Conservation (phyloP, 2,797 vertebrate species). For the Halcyon badia region DNA sequence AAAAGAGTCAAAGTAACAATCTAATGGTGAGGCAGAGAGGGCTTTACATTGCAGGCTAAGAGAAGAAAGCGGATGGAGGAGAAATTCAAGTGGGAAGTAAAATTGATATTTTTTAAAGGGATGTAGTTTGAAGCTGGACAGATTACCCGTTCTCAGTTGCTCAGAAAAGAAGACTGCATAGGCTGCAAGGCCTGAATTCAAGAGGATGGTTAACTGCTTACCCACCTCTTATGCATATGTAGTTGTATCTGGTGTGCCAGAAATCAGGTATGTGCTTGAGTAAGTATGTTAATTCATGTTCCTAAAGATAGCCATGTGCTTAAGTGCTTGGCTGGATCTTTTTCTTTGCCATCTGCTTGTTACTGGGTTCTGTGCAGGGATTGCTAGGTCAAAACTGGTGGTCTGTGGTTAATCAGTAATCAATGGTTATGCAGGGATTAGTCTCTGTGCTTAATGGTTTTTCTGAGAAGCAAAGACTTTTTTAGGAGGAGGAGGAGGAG, state of each 20-base stretch:
- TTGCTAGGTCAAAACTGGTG: constrained; percentile 33
- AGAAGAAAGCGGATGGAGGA: neutral
- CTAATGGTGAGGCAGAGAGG: neutral
- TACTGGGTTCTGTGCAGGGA: constrained; percentile 7
- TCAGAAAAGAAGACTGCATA: neutral
- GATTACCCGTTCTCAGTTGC: neutral
- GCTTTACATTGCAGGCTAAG: neutral
- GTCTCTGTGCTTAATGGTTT: constrained; percentile 13
- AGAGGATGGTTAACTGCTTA: neutral
- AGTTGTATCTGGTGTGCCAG: neutral
- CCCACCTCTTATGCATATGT: neutral
- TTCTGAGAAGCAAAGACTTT: neutral
- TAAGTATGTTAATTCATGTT: constrained; percentile 52
- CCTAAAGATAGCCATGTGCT: constrained; percentile 56
- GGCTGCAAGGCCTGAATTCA: neutral
- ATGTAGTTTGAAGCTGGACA: neutral
- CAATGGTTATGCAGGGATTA: neutral
- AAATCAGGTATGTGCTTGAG: neutral
- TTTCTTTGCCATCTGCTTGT: constrained; percentile 50
- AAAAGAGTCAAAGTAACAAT: neutral
- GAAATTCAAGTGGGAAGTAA: neutral
- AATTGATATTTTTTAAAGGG: neutral
- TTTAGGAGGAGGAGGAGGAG: neutral
- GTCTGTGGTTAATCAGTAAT: constrained; percentile 46
- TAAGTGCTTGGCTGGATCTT: constrained; percentile 45